Evolutionary conservation across 2,797 vertebrate genomes (phyloP).

Genomic region (Cyprinella venusta): DNA sequence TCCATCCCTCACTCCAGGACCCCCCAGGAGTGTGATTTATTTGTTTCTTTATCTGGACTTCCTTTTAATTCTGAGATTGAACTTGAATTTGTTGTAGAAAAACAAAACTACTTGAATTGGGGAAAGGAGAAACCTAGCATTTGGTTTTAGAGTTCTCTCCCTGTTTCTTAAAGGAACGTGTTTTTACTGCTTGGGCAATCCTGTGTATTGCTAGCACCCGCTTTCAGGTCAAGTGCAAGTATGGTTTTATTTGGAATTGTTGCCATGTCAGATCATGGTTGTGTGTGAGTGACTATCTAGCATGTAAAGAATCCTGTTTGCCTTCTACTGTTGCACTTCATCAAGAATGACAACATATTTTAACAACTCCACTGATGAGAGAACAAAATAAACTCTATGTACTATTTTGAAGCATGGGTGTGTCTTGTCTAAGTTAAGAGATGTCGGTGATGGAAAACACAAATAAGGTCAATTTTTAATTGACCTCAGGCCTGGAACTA

Average conservation of each 20-base stretch:
- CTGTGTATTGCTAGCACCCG: constrained; percentile 88
- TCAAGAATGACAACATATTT: constrained; percentile 70
- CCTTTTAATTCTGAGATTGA: constrained; percentile 84
- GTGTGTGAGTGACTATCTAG: constrained; percentile 73
- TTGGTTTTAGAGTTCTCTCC: constrained; percentile 81
- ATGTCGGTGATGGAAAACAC: background rate
- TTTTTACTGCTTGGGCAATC: constrained; percentile 89
- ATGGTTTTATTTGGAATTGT: constrained; percentile 77
- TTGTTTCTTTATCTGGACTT: constrained; percentile 82
- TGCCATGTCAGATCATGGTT: constrained; percentile 71
- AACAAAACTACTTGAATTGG: constrained; percentile 91
- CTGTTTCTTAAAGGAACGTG: constrained; percentile 94
- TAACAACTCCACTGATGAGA: constrained; percentile 78
- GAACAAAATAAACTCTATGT: constrained; percentile 84
- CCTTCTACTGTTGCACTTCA: constrained; percentile 82
- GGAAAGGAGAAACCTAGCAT: constrained; percentile 77
- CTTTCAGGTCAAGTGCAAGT: constrained; percentile 80
- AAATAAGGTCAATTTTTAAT: background rate
- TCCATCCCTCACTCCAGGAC: constrained; percentile 80
- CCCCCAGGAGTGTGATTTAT: constrained; percentile 82
- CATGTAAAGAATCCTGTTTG: constrained; percentile 77
- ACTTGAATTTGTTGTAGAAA: constrained; percentile 85
- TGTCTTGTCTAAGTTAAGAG: constrained; percentile 10
- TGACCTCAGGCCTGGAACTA: background rate
- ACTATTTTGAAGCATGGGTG: constrained; percentile 76